These are phyloP conservation scores for Oxyura jamaicensis DNA, from an alignment of 2,113 vertebrate genomes.

Conservation along the genomic window DNA sequence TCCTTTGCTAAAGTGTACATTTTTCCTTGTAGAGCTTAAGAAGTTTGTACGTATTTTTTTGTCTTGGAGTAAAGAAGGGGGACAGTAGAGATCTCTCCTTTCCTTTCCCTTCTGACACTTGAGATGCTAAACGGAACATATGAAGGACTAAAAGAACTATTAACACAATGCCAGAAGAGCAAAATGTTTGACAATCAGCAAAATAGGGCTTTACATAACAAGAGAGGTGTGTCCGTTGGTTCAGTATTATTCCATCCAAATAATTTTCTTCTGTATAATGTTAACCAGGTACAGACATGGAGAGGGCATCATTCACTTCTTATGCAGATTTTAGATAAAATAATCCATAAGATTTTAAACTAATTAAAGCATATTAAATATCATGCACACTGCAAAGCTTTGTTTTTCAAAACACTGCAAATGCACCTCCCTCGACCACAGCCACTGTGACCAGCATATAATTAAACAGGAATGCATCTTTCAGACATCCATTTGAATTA, in stretches of 20 bases:
- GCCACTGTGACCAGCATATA: not conserved
- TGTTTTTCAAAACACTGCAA: not conserved
- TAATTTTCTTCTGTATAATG: not conserved
- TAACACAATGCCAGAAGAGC: not conserved
- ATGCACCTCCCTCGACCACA: not conserved
- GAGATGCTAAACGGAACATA: not conserved
- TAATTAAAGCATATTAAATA: not conserved
- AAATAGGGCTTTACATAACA: not conserved
- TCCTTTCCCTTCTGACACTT: not conserved
- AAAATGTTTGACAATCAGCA: not conserved
- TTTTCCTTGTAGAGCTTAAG: not conserved
- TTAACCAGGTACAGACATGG: not conserved
- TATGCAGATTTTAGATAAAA: not conserved
- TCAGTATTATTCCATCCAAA: not conserved
- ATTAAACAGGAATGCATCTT: not conserved
- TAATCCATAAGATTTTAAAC: not conserved
- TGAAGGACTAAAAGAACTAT: not conserved
- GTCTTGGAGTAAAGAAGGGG: not conserved
- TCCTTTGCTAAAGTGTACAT: not conserved
- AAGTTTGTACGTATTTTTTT: not conserved
- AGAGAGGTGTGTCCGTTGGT: not conserved
- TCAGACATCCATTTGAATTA: not conserved
- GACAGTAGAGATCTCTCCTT: not conserved
- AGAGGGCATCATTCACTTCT: not conserved
- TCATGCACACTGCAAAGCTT: not conserved